Evolutionary conservation across 2,888 invertebrate genomes (phyloP), one percentile per base, ranked within the genome.

Genomic region (Chloroclysta siterata): DNA sequence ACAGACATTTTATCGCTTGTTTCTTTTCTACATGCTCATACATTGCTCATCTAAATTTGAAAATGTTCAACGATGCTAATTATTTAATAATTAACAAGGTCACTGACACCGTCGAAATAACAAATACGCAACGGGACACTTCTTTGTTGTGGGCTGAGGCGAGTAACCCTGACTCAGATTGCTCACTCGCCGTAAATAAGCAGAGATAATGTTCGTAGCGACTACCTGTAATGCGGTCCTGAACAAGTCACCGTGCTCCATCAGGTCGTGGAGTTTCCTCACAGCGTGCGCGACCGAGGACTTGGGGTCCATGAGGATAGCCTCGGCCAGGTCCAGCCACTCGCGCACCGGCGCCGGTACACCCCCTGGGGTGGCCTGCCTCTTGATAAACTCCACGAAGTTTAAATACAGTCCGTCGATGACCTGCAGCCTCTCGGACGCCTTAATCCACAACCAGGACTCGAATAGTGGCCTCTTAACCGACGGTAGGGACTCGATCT

Each of bases 341-440:
- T 84, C 81, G 62, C 80, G 73, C 50, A 86, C 77, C 46, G 90
- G 83, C 62, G 89, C 93, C 65, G 86, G 93, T 73, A 78, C 87
- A 39, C 81, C 80, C 51, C 88, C 87, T 17, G 90, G 88, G 42
- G 71, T 66, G 6, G 88, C 80, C 72, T 93, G 93, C 51, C 90
- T 85, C 47, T 71, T 73, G 66, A 95, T 94, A 81, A 95, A 95
- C 71, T 94, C 90, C 61, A 95, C 86, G 80, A 96, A 97, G 51
- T 94, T 94, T 68, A 94, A 94, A 81, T 96, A 97, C 57, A 96
- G 83, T 0, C 94, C 94, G 67, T 95, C 94, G 36, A 97, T 90
- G 15, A 94, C 86, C 51, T 94, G 88, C 73, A 96, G 80, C 78
- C 95, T 95, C 39, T 94, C 90, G 63, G 94, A 91, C 1, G 95